A percentile compares a stretch with the other conserved stretches of the same genome.
Evolutionary conservation across 1,140 invertebrate species (phyloP).

Genomic region (Calosoma granatense): DNA sequence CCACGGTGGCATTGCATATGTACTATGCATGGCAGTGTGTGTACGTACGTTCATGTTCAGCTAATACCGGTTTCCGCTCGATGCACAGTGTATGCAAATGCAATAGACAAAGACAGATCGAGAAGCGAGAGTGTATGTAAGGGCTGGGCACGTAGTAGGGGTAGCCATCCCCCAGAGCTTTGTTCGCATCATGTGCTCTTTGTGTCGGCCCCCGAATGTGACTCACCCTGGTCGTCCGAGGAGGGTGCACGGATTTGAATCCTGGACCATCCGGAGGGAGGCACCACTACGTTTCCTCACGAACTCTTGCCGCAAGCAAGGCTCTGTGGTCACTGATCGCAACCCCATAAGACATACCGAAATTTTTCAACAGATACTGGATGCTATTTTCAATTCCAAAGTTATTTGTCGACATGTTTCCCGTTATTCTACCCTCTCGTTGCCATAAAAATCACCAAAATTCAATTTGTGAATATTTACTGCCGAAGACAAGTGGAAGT

Average conservation of each 20-base stretch:
- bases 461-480: no score
- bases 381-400: no score
- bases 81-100: neutral
- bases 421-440: no score
- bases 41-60: neutral
- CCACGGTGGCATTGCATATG: no score
- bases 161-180: neutral
- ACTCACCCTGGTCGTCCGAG: neutral
- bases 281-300: no score
- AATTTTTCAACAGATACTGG: no score
- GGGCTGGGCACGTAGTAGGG: neutral
- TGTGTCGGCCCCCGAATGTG: neutral
- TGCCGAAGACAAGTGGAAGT: no score
- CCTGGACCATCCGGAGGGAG: neutral
- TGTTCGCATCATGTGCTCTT: conserved; percentile 7
- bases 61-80: conserved; percentile 1
- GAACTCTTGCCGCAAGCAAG: neutral
- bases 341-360: no score
- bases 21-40: neutral
- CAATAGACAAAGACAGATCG: neutral
- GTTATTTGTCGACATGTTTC: no score
- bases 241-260: conserved; percentile 6
- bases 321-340: neutral
- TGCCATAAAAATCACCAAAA: no score
- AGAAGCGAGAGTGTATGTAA: neutral